Base-by-base conservation (phyloP, 2,888 invertebrate genomes). In the Ophraella communa region DNA sequence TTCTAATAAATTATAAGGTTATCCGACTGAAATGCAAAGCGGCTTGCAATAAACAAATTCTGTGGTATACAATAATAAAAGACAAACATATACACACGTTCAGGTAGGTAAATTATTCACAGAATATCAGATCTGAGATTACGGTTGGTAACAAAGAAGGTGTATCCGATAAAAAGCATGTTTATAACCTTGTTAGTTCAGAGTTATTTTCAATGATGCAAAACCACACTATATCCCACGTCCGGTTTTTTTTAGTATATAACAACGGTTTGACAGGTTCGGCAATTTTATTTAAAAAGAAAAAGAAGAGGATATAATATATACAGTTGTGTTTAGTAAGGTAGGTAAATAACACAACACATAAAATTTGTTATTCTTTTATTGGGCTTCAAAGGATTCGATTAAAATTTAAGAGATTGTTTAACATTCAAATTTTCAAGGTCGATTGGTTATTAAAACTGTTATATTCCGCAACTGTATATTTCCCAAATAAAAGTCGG, bases 131-230 rank as follows among this genome's bases (percentile, higher is more conserved):
- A 60, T 60, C 44, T 27, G 3, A 59, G 59, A 59, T 59, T 45
- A 56, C 14, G 45, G 45, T 11, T 60, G 33, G 52, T n/a, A 52
- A 60, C 60, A 60, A 60, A 52, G 60, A 30, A 52, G 42, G 39
- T 59, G 51, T 51, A 58, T 58, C 24, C 59, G 42, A 42, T 51
- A 44, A 52, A 53, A 60, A 51, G 3, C 24, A 51, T 51, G 33
- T 52, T 60, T 60, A 53, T 53, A 44, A 53, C 53, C 60, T 60
- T 60, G 60, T 53, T 53, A 27, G n/a, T 18, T 59, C 39, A 49
- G 35, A 51, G 18, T 5, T 39, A 20, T 59, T 14, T 52, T 60
- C 52, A 53, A 52, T 45, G 60, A 35, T 52, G 42, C 21, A 24
- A 58, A 39, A 18, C 30, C 58, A 44, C 44, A 53, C 59, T 51